phyloP scores from a whole-genome alignment of 1,140 invertebrate species.

The Atta colombica region DNA sequence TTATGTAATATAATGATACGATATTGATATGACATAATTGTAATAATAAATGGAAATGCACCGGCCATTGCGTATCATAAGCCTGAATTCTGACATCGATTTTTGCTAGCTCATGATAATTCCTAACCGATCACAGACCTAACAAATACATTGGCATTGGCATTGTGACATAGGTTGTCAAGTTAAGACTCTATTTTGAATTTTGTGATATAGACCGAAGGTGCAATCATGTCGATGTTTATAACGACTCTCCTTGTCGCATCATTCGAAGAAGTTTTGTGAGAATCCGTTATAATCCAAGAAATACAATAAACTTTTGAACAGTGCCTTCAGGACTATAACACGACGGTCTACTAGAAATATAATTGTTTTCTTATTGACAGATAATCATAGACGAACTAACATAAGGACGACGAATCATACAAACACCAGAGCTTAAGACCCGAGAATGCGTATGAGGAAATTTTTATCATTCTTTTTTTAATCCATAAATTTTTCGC shows the following conservation, averaged over 20 bases:
- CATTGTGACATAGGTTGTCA: constrained; percentile 79
- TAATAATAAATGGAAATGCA: constrained; percentile 64
- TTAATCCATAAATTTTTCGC: not conserved
- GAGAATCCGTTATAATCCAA: constrained; percentile 70
- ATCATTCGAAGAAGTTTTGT: constrained; percentile 67
- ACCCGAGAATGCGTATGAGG: constrained; percentile 41
- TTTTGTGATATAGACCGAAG: constrained; percentile 82
- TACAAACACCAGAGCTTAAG: constrained; percentile 74
- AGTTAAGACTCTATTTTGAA: constrained; percentile 81
- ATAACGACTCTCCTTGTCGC: constrained; percentile 78
- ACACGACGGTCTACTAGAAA: constrained; percentile 82
- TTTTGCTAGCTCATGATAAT: constrained; percentile 77
- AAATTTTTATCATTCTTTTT: constrained; percentile 56
- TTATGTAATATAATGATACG: constrained; percentile 83
- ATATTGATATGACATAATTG: constrained; percentile 77
- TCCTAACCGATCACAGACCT: constrained; percentile 79
- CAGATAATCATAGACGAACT: constrained; percentile 75
- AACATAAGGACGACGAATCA: constrained; percentile 68
- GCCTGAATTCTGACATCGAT: constrained; percentile 81
- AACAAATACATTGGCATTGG: constrained; percentile 71
- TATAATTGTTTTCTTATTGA: constrained; percentile 76
- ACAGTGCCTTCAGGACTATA: constrained; percentile 85
- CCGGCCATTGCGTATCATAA: constrained; percentile 75
- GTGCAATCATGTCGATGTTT: constrained; percentile 78
- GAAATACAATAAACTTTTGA: constrained; percentile 76